Evolutionary conservation across 2,113 vertebrate species (phyloP).

Genomic region (Lucifuga dentata): DNA sequence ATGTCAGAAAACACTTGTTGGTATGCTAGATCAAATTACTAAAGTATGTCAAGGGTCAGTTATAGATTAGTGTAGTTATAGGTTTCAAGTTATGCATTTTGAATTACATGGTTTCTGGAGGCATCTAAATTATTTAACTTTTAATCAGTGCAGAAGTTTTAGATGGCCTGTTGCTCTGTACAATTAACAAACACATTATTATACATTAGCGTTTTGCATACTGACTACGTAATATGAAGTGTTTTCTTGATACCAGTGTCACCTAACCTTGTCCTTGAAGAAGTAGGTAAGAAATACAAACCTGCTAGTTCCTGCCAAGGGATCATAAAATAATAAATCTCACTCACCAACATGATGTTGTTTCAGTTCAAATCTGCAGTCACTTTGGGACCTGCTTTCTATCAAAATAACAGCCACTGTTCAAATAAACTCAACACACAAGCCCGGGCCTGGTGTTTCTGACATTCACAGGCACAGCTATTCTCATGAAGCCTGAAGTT

Average conservation of each 20-base stretch:
- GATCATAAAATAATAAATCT: slow-evolving; percentile 71
- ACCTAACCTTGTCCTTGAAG: slow-evolving; percentile 45
- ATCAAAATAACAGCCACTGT: slow-evolving; percentile 76
- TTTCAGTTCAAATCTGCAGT: slow-evolving; percentile 69
- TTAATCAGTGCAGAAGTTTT: neutral
- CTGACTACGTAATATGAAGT: slow-evolving; percentile 36
- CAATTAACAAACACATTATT: slow-evolving; percentile 1
- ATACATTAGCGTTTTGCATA: slow-evolving; percentile 21
- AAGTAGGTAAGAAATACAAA: slow-evolving; percentile 44
- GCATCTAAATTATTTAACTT: too few relatives aligned
- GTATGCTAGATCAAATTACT: too few relatives aligned
- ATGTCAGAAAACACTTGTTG: slow-evolving; percentile 26
- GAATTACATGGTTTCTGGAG: too few relatives aligned
- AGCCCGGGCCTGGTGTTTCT: slow-evolving; percentile 68
- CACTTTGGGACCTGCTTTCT: slow-evolving; percentile 67
- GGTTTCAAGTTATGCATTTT: too few relatives aligned
- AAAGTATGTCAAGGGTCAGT: too few relatives aligned
- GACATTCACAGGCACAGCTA: slow-evolving; percentile 44
- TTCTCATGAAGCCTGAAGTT: slow-evolving; percentile 59
- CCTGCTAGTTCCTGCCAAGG: slow-evolving; percentile 60
- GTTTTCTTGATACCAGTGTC: slow-evolving; percentile 20
- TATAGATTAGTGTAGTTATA: too few relatives aligned
- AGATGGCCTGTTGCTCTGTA: neutral
- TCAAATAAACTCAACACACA: slow-evolving; percentile 75
- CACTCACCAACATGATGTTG: slow-evolving; percentile 67